Percentiles rank a stretch among this genome's conserved stretches.
These are phyloP conservation scores for Taphrorychus bicolor DNA, from an alignment of 2,888 invertebrate genomes.

Conservation along the genomic window DNA sequence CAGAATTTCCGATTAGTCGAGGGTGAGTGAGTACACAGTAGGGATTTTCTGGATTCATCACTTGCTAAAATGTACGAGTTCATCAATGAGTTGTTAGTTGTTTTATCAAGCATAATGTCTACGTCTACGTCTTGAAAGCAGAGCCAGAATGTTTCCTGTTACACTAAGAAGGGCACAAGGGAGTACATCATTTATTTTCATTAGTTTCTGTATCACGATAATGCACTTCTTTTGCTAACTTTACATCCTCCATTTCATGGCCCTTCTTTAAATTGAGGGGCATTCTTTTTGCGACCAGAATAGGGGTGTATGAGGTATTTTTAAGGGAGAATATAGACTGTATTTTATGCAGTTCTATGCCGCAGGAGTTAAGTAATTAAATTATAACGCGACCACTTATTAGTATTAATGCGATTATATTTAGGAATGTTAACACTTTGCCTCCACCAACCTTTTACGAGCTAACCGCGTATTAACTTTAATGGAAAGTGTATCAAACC, in stretches of 20 bases:
- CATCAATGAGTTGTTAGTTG: not conserved
- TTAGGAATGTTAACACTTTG: constrained; percentile 1
- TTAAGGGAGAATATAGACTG: too few relatives aligned
- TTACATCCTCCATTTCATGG: constrained; percentile 28
- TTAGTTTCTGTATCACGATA: constrained; percentile 44
- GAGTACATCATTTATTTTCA: constrained; percentile 44
- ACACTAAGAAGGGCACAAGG: constrained; percentile 8
- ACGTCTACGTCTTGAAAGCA: not conserved
- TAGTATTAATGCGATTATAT: not conserved
- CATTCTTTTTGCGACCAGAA: not conserved
- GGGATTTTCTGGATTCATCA: too few relatives aligned
- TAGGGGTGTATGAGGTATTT: too few relatives aligned
- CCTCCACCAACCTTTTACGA: not conserved
- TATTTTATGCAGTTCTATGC: too few relatives aligned
- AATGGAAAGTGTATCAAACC: constrained; percentile 12
- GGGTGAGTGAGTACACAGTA: too few relatives aligned
- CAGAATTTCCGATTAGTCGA: too few relatives aligned
- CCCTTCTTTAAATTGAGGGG: constrained; percentile 4
- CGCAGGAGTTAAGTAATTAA: not conserved
- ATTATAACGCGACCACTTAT: not conserved
- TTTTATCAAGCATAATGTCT: not conserved
- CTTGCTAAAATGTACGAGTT: too few relatives aligned
- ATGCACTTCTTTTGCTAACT: constrained; percentile 45
- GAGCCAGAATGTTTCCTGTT: not conserved
- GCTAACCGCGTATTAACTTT: constrained; percentile 1